Conservation (phyloP, 2,797 vertebrate genomes). For the Acanthopagrus latus region DNA sequence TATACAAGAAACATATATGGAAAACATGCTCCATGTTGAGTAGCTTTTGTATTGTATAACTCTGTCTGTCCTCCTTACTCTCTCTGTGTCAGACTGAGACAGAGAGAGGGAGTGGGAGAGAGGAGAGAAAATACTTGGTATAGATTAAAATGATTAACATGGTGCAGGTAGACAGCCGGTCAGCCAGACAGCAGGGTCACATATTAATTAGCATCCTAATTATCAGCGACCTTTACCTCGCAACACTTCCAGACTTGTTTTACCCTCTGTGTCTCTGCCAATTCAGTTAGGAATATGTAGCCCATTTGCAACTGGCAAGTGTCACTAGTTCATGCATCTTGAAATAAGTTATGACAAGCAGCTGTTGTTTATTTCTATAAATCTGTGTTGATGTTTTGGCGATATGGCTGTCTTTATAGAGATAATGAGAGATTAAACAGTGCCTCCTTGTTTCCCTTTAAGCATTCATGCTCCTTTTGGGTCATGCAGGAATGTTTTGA, state of each 20-base stretch:
- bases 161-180: slow-evolving; percentile 54
- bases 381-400: slow-evolving; percentile 24
- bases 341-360: slow-evolving; percentile 38
- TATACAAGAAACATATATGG: slow-evolving; percentile 6
- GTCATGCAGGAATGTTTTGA: background rate
- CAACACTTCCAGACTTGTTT: slow-evolving; percentile 49
- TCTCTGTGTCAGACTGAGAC: background rate
- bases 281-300: slow-evolving; percentile 55
- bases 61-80: background rate
- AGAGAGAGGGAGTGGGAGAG: background rate
- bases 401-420: background rate
- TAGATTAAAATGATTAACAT: slow-evolving; percentile 53
- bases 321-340: slow-evolving; percentile 48
- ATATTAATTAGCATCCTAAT: slow-evolving; percentile 72
- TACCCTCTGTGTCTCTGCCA: slow-evolving; percentile 46
- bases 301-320: slow-evolving; percentile 53
- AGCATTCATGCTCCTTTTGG: background rate
- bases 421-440: background rate
- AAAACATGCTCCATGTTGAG: slow-evolving; percentile 8
- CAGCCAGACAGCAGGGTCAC: slow-evolving; percentile 63
- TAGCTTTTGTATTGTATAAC: slow-evolving; percentile 9
- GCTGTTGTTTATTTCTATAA: slow-evolving; percentile 31
- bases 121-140: slow-evolving; percentile 15
- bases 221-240: slow-evolving; percentile 66
- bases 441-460: background rate